Conservation (phyloP, 30 jellyfish, hydroid and myxozoan genomes). For the Aurelia aurita region DNA sequence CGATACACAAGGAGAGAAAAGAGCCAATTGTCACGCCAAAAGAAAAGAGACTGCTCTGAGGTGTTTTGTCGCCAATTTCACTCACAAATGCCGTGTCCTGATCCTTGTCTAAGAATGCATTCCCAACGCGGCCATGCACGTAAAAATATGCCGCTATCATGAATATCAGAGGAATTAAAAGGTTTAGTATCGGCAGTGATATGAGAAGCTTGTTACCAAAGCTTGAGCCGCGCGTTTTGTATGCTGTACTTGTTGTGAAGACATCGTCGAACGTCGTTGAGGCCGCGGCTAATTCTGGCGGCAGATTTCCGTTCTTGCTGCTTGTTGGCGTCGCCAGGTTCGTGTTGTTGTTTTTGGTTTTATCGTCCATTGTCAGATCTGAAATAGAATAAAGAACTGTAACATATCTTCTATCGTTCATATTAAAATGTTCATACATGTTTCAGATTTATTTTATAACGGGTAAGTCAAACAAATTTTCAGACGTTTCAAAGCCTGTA, state of each 20-base stretch:
- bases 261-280: too few species aligned
- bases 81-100: slow-evolving; percentile 61
- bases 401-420: too few species aligned
- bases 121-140: slow-evolving; percentile 16
- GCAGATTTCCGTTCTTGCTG: too few species aligned
- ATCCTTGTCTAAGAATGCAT: slow-evolving; percentile 9
- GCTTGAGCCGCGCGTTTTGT: slow-evolving; percentile 27
- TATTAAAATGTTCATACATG: too few species aligned
- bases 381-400: too few species aligned
- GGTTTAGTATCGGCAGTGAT: slow-evolving; percentile 53
- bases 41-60: slow-evolving; percentile 74
- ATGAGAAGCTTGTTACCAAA: slow-evolving; percentile 52
- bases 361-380: too few species aligned
- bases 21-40: slow-evolving; percentile 52
- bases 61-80: slow-evolving; percentile 64
- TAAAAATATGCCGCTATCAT: slow-evolving; percentile 33
- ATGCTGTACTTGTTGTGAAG: background rate
- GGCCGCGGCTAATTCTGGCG: too few species aligned
- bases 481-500: too few species aligned
- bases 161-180: slow-evolving; percentile 9
- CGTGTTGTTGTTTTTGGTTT: too few species aligned
- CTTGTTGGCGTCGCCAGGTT: too few species aligned
- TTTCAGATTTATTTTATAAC: too few species aligned
- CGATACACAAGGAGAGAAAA: slow-evolving; percentile 26
- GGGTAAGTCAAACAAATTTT: too few species aligned